Evolutionary conservation across 2,113 vertebrate species (phyloP), one percentile per base, ranked within the genome.

Genomic region (Gracilinanus agilis): DNA sequence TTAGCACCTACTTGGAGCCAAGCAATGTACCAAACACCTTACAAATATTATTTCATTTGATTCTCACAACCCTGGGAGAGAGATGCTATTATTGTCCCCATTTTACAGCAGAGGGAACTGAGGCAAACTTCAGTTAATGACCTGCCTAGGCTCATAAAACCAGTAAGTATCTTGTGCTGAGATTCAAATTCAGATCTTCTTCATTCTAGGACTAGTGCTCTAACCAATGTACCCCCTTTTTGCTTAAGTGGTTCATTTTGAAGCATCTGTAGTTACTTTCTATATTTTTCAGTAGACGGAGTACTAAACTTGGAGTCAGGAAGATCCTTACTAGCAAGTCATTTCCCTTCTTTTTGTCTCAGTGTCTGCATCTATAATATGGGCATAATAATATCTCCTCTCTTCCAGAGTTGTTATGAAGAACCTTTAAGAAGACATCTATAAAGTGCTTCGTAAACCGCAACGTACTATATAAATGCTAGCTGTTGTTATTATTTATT

Each of bases 401-500:
- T 12, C 4, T 75, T 13, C 16, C 67, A n/a, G 34, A 12, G 34
- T 75, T 75, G 34, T n/a, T 75, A 0, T 75, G 34, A 75, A 75
- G 67, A 75, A 7, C 34, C 67, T 75, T 21, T n/a, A 75, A n/a
- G 34, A 75, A n/a, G n/a, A n/a, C n/a, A 21, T 75, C n/a, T 75
- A 3, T n/a, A 16, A 75, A n/a, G 34, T 75, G 34, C 34, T 7
- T 75, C 9, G n/a, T 4, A n/a, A n/a, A 55, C 2, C n/a, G 29
- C 27, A 1, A 3, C 24, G 75, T 10, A 11, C 44, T 92, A 89
- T 92, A n/a, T 90, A 93, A 92, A 90, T 83, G 24, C 44, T 95
- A 44, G 54, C 53, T 95, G 24, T 89, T 94, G 27, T 21, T 67
- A 55, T 29, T 94, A 0, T 89, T 54, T 90, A 92, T 53, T n/a